Base-by-base conservation (phyloP, 2,888 invertebrate genomes). In the Meteorus colon region DNA sequence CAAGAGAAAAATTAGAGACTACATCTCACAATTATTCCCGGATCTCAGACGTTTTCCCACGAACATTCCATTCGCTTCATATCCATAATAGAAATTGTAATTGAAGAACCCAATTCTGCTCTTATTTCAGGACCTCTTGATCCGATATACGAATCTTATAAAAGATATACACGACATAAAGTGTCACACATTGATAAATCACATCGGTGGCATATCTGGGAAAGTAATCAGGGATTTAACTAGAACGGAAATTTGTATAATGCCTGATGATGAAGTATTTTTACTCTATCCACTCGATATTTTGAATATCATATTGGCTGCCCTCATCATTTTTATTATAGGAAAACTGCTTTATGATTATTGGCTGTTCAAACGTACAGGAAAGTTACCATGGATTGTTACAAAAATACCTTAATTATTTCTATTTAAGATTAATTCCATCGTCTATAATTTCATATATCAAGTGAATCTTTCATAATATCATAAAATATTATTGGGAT, bases 341-440 rank as follows among this genome's bases (percentile, higher is more conserved):
- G 92, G 93, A 19, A 95, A 95, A 88, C 92, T 96, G 77, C 90
- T 93, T 0, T 96, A 96, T 84, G 96, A 96, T 89, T 96, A 96
- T 90, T 95, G 95, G 88, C 92, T 91, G 83, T 96, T 95, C 87
- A 95, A 95, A 87, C 94, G 92, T 77, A 95, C 95, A 29, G 96
- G 96, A 0, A 92, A 93, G 84, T 90, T 96, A 77, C 96, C 96
- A 0, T 96, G 96, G 96, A 92, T 96, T 79, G 95, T 95, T 2
- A 93, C 94, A 68, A 94, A 95, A 89, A 91, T 96, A 89, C 96
- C 96, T 37, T 94, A 89, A 90, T 24, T 8, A 31, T 27, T 62
- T 27, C 27, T 2, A 19, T 62, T 27, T 6, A 0, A 27, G 19
- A 24, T 24, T 24, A 24, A 24, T 24, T 24, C 24, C 24, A 24